A percentile compares a stretch with the other conserved stretches of the same genome.
phyloP scores from a whole-genome alignment of 1,140 invertebrate species.

The Whitmania pigra region DNA sequence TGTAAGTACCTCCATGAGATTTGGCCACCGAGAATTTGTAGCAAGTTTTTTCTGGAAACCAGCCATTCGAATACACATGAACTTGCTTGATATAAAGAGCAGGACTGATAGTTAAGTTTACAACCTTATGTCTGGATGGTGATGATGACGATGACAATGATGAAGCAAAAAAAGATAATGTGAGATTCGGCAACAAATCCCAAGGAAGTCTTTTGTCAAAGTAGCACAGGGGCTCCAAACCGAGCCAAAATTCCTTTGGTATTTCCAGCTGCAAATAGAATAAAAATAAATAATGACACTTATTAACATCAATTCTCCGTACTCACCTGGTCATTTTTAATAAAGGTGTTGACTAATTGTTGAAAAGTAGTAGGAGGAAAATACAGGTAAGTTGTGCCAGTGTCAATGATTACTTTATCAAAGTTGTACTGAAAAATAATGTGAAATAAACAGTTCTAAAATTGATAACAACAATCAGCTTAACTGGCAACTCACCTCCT shows the following conservation, averaged over 20 bases:
- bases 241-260: too few species aligned
- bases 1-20: slow-evolving; percentile 30
- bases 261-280: too few species aligned
- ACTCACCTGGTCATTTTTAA: slow-evolving; percentile 18
- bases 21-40: slow-evolving; percentile 34
- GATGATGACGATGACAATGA: not conserved
- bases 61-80: not conserved
- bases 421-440: slow-evolving; percentile 39
- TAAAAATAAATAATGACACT: too few species aligned
- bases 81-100: too few species aligned
- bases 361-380: slow-evolving; percentile 37
- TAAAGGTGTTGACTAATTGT: slow-evolving; percentile 27
- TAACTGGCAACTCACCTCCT: slow-evolving; percentile 32
- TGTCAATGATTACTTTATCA: slow-evolving; percentile 42
- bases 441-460: not conserved
- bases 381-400: slow-evolving; percentile 40
- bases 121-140: not conserved
- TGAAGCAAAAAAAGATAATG: not conserved
- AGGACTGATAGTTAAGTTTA: too few species aligned
- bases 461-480: not conserved
- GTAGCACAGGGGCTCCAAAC: too few species aligned
- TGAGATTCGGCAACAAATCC: too few species aligned
- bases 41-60: slow-evolving; percentile 28
- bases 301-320: not conserved
- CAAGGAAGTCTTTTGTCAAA: too few species aligned